Evolutionary conservation across 1,140 invertebrate species (phyloP).

Genomic region (Lasaia peninsularis): DNA sequence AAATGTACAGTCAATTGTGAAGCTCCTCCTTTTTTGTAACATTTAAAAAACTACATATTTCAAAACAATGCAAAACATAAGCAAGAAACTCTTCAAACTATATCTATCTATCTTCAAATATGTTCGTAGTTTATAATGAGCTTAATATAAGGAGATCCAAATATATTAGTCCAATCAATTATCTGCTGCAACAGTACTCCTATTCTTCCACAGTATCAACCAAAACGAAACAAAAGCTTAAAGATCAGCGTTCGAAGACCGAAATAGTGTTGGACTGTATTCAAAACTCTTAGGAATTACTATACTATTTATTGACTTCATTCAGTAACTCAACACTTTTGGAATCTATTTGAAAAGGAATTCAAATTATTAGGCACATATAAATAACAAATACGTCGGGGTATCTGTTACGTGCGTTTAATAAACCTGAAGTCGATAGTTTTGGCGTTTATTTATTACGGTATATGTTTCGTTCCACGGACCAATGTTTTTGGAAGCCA

Average conservation of each 20-base stretch:
- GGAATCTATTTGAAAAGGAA: slow-evolving; percentile 52
- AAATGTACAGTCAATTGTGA: too few relatives aligned
- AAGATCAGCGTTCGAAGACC: slow-evolving; percentile 63
- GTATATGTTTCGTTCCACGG: slow-evolving; percentile 22
- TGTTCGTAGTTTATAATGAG: not conserved
- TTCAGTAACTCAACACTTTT: slow-evolving; percentile 66
- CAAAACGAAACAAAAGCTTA: slow-evolving; percentile 55
- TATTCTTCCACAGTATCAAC: slow-evolving; percentile 48
- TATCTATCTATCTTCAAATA: too few relatives aligned
- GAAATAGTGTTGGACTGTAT: slow-evolving; percentile 72
- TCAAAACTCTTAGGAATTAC: slow-evolving; percentile 74
- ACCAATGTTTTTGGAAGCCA: slow-evolving; percentile 35
- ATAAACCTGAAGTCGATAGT: slow-evolving; percentile 31
- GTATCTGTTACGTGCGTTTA: slow-evolving; percentile 34
- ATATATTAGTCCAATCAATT: not conserved
- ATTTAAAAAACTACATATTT: too few relatives aligned
- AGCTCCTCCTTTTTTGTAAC: too few relatives aligned
- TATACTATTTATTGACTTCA: slow-evolving; percentile 67
- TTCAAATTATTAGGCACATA: slow-evolving; percentile 41
- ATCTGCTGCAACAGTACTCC: slow-evolving; percentile 21
- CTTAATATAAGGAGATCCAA: not conserved
- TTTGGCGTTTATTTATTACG: slow-evolving; percentile 37
- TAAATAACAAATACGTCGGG: slow-evolving; percentile 36
- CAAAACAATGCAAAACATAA: too few relatives aligned
- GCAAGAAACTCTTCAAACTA: not conserved